phyloP scores from a whole-genome alignment of 2,888 invertebrate species.

The Archips xylosteana region DNA sequence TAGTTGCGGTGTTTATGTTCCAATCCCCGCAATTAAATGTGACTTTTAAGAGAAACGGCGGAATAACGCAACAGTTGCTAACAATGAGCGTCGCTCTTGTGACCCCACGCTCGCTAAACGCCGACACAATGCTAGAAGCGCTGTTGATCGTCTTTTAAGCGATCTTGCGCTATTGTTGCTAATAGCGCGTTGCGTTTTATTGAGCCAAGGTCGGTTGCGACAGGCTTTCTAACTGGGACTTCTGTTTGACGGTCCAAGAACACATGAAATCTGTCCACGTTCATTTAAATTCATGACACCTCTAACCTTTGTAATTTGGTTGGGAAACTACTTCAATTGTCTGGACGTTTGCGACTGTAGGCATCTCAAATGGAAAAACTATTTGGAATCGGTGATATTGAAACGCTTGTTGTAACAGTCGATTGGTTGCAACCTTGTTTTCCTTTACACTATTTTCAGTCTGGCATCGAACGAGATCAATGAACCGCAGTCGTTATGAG shows the following conservation, averaged over 20 bases:
- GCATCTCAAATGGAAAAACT: conserved; percentile 35
- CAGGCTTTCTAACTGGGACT: conserved; percentile 80
- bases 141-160: conserved; percentile 82
- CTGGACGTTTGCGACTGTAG: conserved; percentile 60
- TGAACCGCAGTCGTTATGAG: conserved; percentile 70
- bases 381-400: conserved; percentile 58
- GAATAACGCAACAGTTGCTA: conserved; percentile 67
- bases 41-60: conserved; percentile 70
- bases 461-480: conserved; percentile 68
- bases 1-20: conserved; percentile 55
- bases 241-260: conserved; percentile 62
- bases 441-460: conserved; percentile 71
- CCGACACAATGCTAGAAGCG: conserved; percentile 71
- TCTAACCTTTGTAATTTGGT: conserved; percentile 75
- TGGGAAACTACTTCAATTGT: conserved; percentile 61
- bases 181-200: conserved; percentile 75
- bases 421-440: conserved; percentile 73
- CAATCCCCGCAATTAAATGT: conserved; percentile 69
- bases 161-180: conserved; percentile 77
- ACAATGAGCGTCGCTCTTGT: conserved; percentile 70
- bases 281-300: conserved; percentile 77
- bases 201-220: conserved; percentile 78
- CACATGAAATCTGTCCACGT: conserved; percentile 56
- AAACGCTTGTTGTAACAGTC: conserved; percentile 70
- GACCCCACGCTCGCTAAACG: conserved; percentile 76